A percentile compares a stretch with the other conserved stretches of the same genome.
phyloP scores from a whole-genome alignment of 2,888 invertebrate species.

The Ichneumoninae sp. region DNA sequence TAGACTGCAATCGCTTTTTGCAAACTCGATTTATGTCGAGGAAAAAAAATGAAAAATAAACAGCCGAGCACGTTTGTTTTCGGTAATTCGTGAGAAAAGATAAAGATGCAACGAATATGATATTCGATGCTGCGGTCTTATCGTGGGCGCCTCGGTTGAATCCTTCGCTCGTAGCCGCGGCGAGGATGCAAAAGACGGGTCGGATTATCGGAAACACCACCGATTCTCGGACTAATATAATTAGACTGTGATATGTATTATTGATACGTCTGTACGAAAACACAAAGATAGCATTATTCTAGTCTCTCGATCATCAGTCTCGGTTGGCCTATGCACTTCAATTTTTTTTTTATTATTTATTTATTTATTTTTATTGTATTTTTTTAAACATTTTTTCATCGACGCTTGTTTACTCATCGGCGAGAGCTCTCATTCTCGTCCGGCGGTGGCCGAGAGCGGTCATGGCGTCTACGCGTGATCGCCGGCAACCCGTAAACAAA shows the following conservation, averaged over 20 bases:
- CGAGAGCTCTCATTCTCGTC: slow-evolving; percentile 45
- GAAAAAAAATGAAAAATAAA: background rate
- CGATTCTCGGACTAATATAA: slow-evolving; percentile 1
- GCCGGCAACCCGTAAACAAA: slow-evolving; percentile 75
- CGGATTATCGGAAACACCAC: slow-evolving; percentile 2
- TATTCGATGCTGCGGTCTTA: background rate
- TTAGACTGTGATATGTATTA: background rate
- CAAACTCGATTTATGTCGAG: background rate
- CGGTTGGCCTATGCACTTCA: slow-evolving; percentile 43
- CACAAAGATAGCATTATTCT: slow-evolving; percentile 19
- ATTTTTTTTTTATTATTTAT: slow-evolving; percentile 39
- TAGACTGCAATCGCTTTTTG: background rate
- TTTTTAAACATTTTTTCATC: background rate
- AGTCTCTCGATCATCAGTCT: slow-evolving; percentile 17
- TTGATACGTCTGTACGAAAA: slow-evolving; percentile 8
- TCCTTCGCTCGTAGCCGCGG: background rate
- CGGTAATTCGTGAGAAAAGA: background rate
- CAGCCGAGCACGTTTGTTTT: background rate
- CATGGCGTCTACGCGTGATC: slow-evolving; percentile 79
- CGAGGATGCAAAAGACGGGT: background rate
- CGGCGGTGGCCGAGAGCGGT: slow-evolving; percentile 57
- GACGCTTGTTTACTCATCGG: slow-evolving; percentile 69
- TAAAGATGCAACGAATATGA: background rate
- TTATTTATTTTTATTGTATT: background rate
- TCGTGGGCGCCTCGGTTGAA: background rate